Percentiles rank a stretch among this genome's conserved stretches.
These are phyloP conservation scores for Heterodera schachtii DNA, from an alignment of 1,140 invertebrate species.

Conservation along the genomic window DNA sequence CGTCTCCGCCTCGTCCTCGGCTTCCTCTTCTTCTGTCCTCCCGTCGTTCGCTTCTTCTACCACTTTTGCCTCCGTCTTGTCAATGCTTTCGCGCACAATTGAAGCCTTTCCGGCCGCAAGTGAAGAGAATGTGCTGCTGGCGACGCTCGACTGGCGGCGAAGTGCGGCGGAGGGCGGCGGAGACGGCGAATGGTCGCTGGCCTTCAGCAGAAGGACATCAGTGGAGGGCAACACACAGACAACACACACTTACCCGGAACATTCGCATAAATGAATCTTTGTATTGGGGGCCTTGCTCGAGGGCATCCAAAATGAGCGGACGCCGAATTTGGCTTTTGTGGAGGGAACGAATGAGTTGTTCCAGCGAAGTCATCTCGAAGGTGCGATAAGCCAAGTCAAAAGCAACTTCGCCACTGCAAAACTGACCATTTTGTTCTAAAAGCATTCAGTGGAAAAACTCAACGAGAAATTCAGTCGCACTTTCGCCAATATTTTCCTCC, in stretches of 20 bases:
- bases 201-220: neutral
- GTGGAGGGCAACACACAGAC: no score
- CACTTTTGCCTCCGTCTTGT: constrained; percentile 9
- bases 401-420: neutral
- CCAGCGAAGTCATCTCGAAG: constrained; percentile 57
- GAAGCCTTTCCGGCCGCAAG: constrained; percentile 22
- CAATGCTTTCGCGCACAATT: constrained; percentile 9
- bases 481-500: constrained; percentile 23
- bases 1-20: neutral
- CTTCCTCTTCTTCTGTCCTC: neutral
- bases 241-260: constrained; percentile 45
- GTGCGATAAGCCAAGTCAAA: constrained; percentile 46
- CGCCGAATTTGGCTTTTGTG: constrained; percentile 15
- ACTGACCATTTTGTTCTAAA: constrained; percentile 3
- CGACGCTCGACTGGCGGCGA: neutral
- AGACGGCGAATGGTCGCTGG: constrained; percentile 25
- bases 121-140: constrained; percentile 16
- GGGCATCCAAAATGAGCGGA: constrained; percentile 34
- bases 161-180: neutral
- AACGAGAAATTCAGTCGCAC: constrained; percentile 28
- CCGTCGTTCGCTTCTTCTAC: constrained; percentile 5
- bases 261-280: constrained; percentile 52
- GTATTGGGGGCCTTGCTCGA: constrained; percentile 49
- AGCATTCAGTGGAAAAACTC: neutral
- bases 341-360: constrained; percentile 38